Conservation (phyloP, 2,797 vertebrate species). For the Oceanodroma leucorhoa region DNA sequence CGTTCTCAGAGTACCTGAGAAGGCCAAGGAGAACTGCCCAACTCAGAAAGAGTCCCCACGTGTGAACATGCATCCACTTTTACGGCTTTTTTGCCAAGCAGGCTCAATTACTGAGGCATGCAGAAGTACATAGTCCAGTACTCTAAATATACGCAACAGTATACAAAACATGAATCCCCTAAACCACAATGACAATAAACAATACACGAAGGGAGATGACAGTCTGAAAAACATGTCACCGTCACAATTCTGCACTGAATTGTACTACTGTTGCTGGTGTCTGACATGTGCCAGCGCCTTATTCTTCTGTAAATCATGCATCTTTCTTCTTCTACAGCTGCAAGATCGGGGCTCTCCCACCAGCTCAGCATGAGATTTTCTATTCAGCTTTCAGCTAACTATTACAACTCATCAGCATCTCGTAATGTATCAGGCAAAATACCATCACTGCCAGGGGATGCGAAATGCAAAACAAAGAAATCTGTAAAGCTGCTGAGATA, state of each 20-base stretch:
- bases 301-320: not conserved
- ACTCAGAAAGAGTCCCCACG: fast-evolving
- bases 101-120: not conserved
- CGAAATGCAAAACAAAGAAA: not conserved
- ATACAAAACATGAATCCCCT: not conserved
- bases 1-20: not conserved
- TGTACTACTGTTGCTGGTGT: not conserved
- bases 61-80: not conserved
- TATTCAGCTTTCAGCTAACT: slow-evolving; percentile 7
- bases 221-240: not conserved
- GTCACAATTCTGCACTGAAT: not conserved
- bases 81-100: not conserved
- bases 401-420: not conserved
- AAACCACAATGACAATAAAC: not conserved
- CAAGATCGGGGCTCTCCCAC: not conserved
- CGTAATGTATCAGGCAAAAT: not conserved
- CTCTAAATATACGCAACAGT: not conserved
- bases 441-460: not conserved
- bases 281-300: not conserved
- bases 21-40: not conserved
- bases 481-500: not conserved
- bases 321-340: slow-evolving; percentile 4
- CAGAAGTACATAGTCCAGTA: not conserved
- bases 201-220: not conserved
- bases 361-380: not conserved